Base-by-base conservation (phyloP, 2,888 invertebrate genomes). In the Eupeodes luniger region DNA sequence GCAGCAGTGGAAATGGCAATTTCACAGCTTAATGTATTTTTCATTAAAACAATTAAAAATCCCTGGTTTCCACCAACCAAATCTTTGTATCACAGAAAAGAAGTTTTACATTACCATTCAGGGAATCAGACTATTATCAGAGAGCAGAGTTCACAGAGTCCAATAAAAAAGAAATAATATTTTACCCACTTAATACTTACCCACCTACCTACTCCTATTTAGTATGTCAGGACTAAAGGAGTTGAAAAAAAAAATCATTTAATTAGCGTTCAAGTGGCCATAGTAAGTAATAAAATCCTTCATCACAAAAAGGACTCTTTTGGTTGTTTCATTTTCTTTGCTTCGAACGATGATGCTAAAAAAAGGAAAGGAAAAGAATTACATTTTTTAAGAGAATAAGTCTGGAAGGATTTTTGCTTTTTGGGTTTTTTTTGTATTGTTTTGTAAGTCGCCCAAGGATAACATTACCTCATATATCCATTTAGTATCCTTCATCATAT, bases 401-500 rank as follows among this genome's bases (percentile, higher is more conserved):
- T 62, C 69, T 81, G 61, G 57, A 86, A 78, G 49, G 74, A 40
- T 40, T 40, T 40, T 40, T 40, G 40, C 9, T 7, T 40, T 40
- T 34, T 44, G 53, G 19, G 19, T 36, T 36, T 27, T 61, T 53
- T 51, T 49, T 47, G 36, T 49, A 34, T 75, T 57, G 36, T 36
- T 69, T 66, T 49, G 55, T 34, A 77, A 81, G 57, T 76, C 27
- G 76, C 9, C 76, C 81, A 85, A 62, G 80, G 75, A 78, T 82
- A 74, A 77, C 77, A 81, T 82, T 85, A 77, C 55, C 62, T 79
- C 86, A 80, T 86, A 79, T 86, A 87, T 87, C 83, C 83, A 66
- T 83, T 86, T 83, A 70, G 76, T 72, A 87, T 83, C 70, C 70
- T 87, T 87, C 76, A 76, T 87, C 79, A 87, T 83, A 76, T 75